Percentiles rank a stretch among this genome's conserved stretches.
Evolutionary conservation across 2,888 invertebrate species (phyloP).

Genomic region (Tuberolachnus salignus): DNA sequence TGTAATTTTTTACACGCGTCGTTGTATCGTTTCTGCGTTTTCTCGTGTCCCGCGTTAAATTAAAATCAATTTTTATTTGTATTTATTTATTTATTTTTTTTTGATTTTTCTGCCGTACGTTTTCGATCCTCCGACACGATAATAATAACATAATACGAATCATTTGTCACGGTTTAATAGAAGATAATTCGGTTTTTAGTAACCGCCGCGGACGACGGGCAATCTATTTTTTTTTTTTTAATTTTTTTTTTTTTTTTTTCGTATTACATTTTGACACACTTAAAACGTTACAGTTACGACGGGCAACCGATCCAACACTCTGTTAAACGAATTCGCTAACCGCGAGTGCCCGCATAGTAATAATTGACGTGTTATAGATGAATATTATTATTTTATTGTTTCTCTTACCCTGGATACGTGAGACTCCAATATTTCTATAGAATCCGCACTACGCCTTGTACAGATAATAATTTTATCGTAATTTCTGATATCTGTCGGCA

Average conservation of each 20-base stretch:
- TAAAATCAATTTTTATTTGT: too few species aligned
- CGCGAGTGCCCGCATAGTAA: background rate
- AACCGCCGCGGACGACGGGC: background rate
- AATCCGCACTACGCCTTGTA: background rate
- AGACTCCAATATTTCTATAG: too few species aligned
- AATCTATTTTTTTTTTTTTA: slow-evolving; percentile 57
- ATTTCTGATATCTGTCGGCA: background rate
- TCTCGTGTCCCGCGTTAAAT: too few species aligned
- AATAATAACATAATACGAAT: background rate
- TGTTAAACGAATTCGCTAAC: slow-evolving; percentile 49
- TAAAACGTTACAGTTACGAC: slow-evolving; percentile 42
- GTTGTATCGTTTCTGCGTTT: too few species aligned
- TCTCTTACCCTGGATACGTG: too few species aligned
- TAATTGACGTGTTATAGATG: background rate
- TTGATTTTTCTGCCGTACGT: background rate
- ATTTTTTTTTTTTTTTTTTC: slow-evolving; percentile 55
- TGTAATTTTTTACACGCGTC: too few species aligned
- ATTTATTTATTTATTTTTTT: too few species aligned
- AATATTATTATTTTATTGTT: background rate
- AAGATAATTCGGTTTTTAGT: slow-evolving; percentile 7
- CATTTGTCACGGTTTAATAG: slow-evolving; percentile 31
- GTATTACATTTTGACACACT: slow-evolving; percentile 56
- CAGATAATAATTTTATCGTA: slow-evolving; percentile 12
- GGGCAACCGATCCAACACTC: slow-evolving; percentile 2
- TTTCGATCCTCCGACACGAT: background rate